Conservation (phyloP, 2,888 invertebrate genomes). For the Hyles lineata region DNA sequence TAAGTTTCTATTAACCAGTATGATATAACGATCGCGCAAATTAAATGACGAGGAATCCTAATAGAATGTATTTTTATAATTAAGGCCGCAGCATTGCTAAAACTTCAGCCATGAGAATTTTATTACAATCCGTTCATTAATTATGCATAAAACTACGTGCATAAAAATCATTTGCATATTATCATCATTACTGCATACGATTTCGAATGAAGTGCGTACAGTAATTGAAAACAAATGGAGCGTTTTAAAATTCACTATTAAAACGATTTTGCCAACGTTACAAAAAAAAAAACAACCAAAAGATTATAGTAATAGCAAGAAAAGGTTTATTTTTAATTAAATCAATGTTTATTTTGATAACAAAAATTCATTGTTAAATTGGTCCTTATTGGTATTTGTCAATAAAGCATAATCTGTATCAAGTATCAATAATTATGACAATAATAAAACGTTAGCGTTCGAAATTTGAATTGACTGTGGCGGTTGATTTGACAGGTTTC, state of each 20-base stretch:
- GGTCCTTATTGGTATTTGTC: not conserved
- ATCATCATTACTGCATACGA: not conserved
- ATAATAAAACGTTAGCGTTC: conserved; percentile 7
- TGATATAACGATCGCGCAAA: not conserved
- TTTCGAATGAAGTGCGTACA: conserved; percentile 4
- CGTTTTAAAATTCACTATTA: not conserved
- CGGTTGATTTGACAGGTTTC: conserved; percentile 39
- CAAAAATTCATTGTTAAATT: not conserved
- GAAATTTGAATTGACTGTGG: conserved; percentile 9
- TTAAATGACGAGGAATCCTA: conserved; percentile 10
- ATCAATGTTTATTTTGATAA: not conserved
- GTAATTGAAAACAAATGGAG: conserved; percentile 5
- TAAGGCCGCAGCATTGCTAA: conserved; percentile 30
- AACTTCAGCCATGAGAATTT: conserved; percentile 30
- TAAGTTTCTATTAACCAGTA: not conserved
- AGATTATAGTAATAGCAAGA: not conserved
- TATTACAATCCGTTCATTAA: conserved; percentile 27
- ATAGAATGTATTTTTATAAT: conserved; percentile 32
- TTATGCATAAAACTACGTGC: conserved; percentile 23
- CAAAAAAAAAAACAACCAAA: not conserved
- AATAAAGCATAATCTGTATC: conserved; percentile 13
- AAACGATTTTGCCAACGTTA: not conserved
- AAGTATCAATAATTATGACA: not conserved
- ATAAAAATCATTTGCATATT: conserved; percentile 28
- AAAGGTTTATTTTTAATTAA: not conserved